Conservation (phyloP, 2,113 vertebrate species). For the Bambusicola thoracicus region DNA sequence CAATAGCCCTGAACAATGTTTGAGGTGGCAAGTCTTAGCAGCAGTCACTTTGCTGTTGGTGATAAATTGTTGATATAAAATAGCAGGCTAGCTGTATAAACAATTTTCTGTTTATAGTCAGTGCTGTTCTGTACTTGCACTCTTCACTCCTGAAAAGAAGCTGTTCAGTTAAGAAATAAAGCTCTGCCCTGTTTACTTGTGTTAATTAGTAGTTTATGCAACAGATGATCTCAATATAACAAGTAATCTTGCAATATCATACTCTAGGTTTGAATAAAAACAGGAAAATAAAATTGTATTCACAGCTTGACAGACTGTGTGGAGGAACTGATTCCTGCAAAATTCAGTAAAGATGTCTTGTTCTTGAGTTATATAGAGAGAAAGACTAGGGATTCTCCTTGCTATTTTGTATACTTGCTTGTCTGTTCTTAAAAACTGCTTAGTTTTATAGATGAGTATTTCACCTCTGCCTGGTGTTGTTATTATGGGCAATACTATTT, state of each 20-base stretch:
- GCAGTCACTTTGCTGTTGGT: background rate
- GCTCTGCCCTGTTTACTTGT: background rate
- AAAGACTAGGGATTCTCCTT: background rate
- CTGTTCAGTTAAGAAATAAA: background rate
- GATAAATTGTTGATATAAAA: rapidly evolving
- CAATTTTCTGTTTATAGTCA: background rate
- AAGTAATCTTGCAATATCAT: background rate
- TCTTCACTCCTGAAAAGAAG: background rate
- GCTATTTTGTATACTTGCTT: background rate
- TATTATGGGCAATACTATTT: background rate
- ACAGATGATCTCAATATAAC: background rate
- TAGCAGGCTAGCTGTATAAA: background rate
- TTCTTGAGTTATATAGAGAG: background rate
- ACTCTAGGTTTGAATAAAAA: background rate
- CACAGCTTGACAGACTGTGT: background rate
- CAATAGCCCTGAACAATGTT: background rate
- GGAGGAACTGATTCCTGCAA: background rate
- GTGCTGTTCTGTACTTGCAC: background rate
- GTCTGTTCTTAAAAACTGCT: background rate
- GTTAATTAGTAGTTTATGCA: background rate
- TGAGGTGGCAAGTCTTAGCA: background rate
- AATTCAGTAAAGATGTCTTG: background rate
- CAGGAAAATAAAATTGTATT: background rate
- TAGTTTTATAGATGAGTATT: background rate
- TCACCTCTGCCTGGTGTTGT: background rate